Base-by-base conservation (phyloP, 2,113 vertebrate species). In the Motacilla tschutschensis region DNA sequence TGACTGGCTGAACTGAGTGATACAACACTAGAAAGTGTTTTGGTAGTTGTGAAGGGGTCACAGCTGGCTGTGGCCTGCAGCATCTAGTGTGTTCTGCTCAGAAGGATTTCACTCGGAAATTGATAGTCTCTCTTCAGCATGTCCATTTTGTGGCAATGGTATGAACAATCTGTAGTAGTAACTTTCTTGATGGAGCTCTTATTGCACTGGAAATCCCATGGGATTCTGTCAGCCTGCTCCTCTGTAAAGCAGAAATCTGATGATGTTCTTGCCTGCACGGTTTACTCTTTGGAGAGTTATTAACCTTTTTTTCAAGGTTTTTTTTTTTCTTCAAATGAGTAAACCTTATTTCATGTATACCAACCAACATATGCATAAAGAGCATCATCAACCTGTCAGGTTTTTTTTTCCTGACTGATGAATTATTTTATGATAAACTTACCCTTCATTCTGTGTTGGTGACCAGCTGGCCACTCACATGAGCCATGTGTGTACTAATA, bases 151-250 rank as follows among this genome's bases (percentile, higher is more conserved):
- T 64, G 24, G 13, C 60, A 57, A 1, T 2, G 2, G 1, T 38
- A 5, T 11, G 51, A 77, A 36, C 36, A 71, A 35, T 50, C 48
- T 21, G 9, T 26, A 29, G 55, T 4, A 46, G 63, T 10, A 24
- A 6, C 12, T 54, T 82, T 70, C 55, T 51, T 51, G 40, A 6
- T 36, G n/a, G 80, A 74, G 69, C 25, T 80, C 26, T 77, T 35
- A 10, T 0, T 2, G 0, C 3, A 6, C 55, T 73, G 64, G 41
- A 57, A 62, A 11, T 43, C 31, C 51, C 25, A 5, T 1, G 1
- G 2, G 14, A 9, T 58, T 86, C 47, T 47, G 22, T 76, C 59
- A 57, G 5, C 10, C 7, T 48, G 40, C 66, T 58, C 25, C 59
- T 8, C 7, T 26, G 18, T 71, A 48, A 48, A 83, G 17, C 33